Base-by-base conservation (phyloP, 2,888 invertebrate species). In the Emmelina monodactyla region DNA sequence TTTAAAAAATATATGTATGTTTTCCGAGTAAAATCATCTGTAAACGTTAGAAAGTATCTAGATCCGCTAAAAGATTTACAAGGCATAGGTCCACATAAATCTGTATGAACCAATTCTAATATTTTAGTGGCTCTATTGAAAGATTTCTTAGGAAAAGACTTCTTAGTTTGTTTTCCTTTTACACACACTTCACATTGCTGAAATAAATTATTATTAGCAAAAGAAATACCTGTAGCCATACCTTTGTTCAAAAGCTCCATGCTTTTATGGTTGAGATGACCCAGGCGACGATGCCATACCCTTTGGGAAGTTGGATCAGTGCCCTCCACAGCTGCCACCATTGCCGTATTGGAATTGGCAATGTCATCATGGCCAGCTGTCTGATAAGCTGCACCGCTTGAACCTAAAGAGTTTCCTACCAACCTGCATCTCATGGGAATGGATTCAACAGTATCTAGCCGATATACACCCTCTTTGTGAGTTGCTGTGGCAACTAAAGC, bases 261-360 rank as follows among this genome's bases (percentile, higher is more conserved):
- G 11, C 40, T 41, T 10, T 42, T 37, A 1, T 9, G 11, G 28
- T 46, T 46, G 3, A 45, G 14, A 22, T 45, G 45, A 1, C 38
- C 43, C 1, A 45, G 41, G 6, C 49, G 42, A 25, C 42, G 33
- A 39, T 51, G 37, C 45, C 44, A 50, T 16, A 41, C 31, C 13
- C 42, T 40, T 36, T 46, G 37, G 3, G 30, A 2, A 2, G 14
- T 9, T 14, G 14, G 13, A 14, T n/a, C n/a, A n/a, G n/a, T n/a
- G n/a, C n/a, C n/a, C n/a, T n/a, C n/a, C n/a, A n/a, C n/a, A n/a
- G n/a, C 25, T 3, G 3, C 29, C 7, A 3, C 12, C 12, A 13
- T 14, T 14, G 13, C 29, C 13, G 13, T 14, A 29, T 2, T 14
- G 3, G 11, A 5, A 19, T 5, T 19, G 5, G 19, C 5, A 6